Percentiles rank a stretch among this genome's conserved stretches.
These are phyloP conservation scores for Drosophila testacea DNA, from an alignment of 2,888 invertebrate genomes.

Conservation along the genomic window DNA sequence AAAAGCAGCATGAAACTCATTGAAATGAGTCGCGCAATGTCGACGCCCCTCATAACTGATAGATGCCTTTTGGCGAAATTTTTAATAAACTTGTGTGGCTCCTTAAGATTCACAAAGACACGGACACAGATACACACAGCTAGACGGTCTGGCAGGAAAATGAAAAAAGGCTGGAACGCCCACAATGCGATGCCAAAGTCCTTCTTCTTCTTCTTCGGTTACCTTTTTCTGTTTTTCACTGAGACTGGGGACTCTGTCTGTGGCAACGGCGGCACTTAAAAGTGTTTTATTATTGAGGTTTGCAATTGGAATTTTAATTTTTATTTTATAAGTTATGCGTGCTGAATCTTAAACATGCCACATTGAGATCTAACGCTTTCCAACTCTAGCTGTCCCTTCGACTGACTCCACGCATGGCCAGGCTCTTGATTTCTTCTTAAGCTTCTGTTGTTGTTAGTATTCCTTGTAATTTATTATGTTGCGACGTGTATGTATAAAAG, in stretches of 20 bases:
- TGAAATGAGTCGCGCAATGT: constrained; percentile 74
- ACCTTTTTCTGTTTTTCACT: constrained; percentile 3
- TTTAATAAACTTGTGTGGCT: constrained; percentile 70
- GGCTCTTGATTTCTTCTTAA: constrained; percentile 50
- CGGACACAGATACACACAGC: constrained; percentile 5
- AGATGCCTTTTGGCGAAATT: constrained; percentile 75
- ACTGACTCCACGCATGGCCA: constrained; percentile 6
- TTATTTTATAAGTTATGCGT: constrained; percentile 77
- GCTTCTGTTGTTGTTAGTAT: constrained; percentile 41
- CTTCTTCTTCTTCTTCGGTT: constrained; percentile 19
- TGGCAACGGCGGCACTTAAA: constrained; percentile 60
- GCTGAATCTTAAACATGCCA: constrained; percentile 71
- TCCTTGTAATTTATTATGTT: constrained; percentile 71
- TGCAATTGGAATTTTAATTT: constrained; percentile 79
- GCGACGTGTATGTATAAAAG: constrained; percentile 53
- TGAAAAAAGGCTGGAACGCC: constrained; percentile 34
- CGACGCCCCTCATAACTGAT: constrained; percentile 70
- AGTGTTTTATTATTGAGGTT: constrained; percentile 76
- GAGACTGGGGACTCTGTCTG: constrained; percentile 5
- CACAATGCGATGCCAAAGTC: constrained; percentile 27
- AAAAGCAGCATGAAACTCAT: constrained; percentile 62
- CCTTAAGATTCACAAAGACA: constrained; percentile 22
- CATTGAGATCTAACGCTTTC: constrained; percentile 40
- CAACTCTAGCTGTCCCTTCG: constrained; percentile 18
- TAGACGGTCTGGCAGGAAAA: constrained; percentile 25